phyloP scores from a whole-genome alignment of 2,797 vertebrate genomes.

The Hypotaenidia philippensis region DNA sequence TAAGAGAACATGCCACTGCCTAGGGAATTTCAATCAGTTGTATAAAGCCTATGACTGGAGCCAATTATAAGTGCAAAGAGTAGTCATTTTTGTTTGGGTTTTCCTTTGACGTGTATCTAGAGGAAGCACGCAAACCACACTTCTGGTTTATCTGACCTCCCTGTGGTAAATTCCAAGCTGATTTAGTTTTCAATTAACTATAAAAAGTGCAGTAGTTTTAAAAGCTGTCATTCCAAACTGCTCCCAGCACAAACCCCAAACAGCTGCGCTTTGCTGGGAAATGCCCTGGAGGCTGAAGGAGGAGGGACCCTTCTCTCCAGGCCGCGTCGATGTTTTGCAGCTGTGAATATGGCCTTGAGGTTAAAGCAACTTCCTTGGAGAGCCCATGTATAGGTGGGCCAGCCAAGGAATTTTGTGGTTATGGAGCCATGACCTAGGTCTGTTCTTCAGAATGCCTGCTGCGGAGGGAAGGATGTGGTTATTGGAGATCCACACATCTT shows the following conservation, averaged over 20 bases:
- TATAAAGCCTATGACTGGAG: neutral
- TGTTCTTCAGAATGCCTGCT: neutral
- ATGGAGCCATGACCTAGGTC: neutral
- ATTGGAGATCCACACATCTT: neutral
- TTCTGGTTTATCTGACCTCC: conserved; percentile 58
- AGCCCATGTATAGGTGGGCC: neutral
- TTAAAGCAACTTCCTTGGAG: neutral
- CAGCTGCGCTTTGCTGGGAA: conserved; percentile 44
- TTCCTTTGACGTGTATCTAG: conserved; percentile 37
- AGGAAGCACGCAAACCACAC: conserved; percentile 8
- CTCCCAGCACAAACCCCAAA: conserved; percentile 4
- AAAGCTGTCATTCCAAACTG: neutral
- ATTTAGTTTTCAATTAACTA: conserved; percentile 26
- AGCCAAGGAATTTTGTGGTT: neutral
- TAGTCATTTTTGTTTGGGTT: neutral
- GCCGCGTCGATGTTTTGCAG: neutral
- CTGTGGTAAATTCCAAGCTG: neutral
- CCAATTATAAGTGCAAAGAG: neutral
- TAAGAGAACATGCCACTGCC: neutral
- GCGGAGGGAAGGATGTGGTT: neutral
- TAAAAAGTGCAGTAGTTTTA: conserved; percentile 7
- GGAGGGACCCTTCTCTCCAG: neutral
- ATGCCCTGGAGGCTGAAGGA: conserved; percentile 1
- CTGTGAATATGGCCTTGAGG: neutral
- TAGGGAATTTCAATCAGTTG: neutral